Evolutionary conservation across 1,140 invertebrate genomes (phyloP), one percentile per base, ranked within the genome.

Genomic region (Spodoptera litura): DNA sequence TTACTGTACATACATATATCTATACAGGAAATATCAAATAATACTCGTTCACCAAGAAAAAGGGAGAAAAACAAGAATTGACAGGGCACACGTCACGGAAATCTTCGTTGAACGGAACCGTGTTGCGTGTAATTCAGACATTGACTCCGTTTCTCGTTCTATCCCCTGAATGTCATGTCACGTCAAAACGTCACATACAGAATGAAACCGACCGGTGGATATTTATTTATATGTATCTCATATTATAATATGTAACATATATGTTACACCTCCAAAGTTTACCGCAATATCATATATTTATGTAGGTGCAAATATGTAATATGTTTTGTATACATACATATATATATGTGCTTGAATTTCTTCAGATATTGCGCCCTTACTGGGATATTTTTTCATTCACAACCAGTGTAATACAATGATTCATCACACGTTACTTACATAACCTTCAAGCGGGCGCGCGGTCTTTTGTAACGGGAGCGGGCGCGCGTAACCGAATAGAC

Each of bases 71-170:
- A 51, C 31, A 13, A 44, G 8, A 64, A 61, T 59, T 80, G 35
- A 71, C 70, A 83, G 81, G 66, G 74, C 66, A 81, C 61, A 79
- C 72, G 73, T 78, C 70, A 79, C 15, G 58, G 5, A 9, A 66
- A 44, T 20, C 61, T 62, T 53, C 62, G 78, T 81, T 80, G 80
- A 83, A 72, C 71, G 77, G 72, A 84, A 86, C 80, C 76, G 81
- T 82, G 78, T 88, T 62, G 83, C 84, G 80, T 86, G 83, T 89
- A 86, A 87, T 88, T 85, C 82, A 84, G 81, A 85, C 83, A 89
- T 87, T 86, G 73, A 84, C 79, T 84, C 73, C 82, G 73, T 79
- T 85, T 86, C 85, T 85, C 84, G 64, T 77, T 79, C 61, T 38
- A 75, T 58, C 81, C 85, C 80, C 72, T 82, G 85, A 85, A 80